Evolutionary conservation across 2,888 invertebrate genomes (phyloP), one percentile per base, ranked within the genome.

Genomic region (Drosophila barbarae): DNA sequence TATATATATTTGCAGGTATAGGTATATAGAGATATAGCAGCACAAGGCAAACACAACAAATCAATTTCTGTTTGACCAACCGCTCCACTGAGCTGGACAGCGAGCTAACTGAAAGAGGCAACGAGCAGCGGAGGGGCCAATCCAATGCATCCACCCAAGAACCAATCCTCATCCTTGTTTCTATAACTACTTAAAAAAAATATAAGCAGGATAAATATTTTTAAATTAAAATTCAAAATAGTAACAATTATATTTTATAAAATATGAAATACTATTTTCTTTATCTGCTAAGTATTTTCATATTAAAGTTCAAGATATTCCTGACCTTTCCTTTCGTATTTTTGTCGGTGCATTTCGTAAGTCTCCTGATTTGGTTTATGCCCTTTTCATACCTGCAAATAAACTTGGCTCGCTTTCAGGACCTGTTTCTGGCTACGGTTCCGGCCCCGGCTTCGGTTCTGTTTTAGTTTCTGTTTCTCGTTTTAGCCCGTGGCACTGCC

Each of bases 41-140:
- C 60, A 59, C 21, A 34, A 50, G 44, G 46, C 51, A 73, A 70
- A 68, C 53, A 65, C 65, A 68, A 69, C 69, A 79, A 74, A 79
- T 77, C 77, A 77, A 77, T 80, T 79, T 77, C 71, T 80, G 77
- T 77, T 73, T 77, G 77, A 79, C 63, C 71, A 65, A 69, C 65
- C 73, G 77, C 74, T 77, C 68, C 80, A 74, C 39, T 71, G 80
- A 68, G 64, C 69, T 63, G 65, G 47, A 71, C 73, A 68, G 46
- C 59, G 50, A 72, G 56, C 72, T 67, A 77, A 77, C 69, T 75
- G 61, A 61, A 71, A 65, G 46, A 54, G 58, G 61, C 57, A 58
- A 44, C 41, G 52, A 52, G 30, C 54, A 35, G 32, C 34, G 12
- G 21, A 28, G 42, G 13, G 35, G 38, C 18, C 68, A 51, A 51